A percentile compares a stretch with the other conserved stretches of the same genome.
Evolutionary conservation across 2,888 invertebrate genomes (phyloP).

Genomic region (Mesorhabditis spiculigera): DNA sequence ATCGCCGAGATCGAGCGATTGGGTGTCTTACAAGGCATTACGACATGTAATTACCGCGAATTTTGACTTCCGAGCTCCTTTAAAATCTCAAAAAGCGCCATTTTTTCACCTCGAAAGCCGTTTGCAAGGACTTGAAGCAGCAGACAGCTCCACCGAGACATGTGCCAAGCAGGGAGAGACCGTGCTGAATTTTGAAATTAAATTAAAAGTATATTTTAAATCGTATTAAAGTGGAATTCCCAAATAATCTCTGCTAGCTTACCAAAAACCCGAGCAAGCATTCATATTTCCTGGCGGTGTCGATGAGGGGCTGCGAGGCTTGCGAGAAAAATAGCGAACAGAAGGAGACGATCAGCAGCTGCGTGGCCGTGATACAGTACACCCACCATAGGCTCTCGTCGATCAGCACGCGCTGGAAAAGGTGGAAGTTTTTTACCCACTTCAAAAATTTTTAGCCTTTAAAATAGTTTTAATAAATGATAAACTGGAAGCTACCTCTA

Average conservation of each 20-base stretch:
- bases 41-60: no score
- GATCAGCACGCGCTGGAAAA: not conserved
- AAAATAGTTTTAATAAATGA: no score
- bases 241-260: conserved; percentile 3
- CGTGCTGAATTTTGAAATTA: conserved; percentile 32
- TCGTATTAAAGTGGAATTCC: not conserved
- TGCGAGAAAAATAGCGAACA: not conserved
- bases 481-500: no score
- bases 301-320: conserved; percentile 14
- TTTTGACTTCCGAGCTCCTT: no score
- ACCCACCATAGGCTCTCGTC: not conserved
- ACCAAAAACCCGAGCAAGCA: conserved; percentile 21
- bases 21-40: no score
- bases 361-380: not conserved
- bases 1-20: no score
- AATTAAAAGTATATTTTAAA: not conserved
- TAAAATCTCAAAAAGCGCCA: no score
- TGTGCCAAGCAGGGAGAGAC: conserved; percentile 18
- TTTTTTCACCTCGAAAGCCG: conserved; percentile 25
- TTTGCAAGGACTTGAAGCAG: conserved; percentile 24
- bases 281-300: conserved; percentile 22
- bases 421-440: no score
- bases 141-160: conserved; percentile 22
- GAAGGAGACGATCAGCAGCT: not conserved
- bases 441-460: no score